Percentiles rank a stretch among this genome's conserved stretches.
Conservation (phyloP, 53 echinoderm and acorn worm genomes). For the Antedon mediterranea region DNA sequence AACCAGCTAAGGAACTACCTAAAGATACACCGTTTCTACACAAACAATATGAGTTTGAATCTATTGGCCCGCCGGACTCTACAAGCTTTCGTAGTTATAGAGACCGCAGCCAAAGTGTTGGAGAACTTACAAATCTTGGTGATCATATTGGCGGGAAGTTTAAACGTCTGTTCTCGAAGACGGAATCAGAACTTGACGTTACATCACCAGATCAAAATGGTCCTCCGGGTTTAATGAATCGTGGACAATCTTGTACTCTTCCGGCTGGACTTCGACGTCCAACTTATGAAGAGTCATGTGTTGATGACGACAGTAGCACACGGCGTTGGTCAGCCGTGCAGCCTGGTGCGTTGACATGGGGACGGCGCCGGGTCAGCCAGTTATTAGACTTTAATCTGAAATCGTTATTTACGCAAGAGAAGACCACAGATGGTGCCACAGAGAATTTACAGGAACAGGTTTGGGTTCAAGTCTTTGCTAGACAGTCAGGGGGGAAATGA, state of each 20-base stretch:
- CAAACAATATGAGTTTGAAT: neutral
- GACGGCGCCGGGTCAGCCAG: neutral
- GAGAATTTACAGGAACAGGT: neutral
- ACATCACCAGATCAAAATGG: neutral
- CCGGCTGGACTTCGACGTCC: neutral
- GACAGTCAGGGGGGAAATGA: no score
- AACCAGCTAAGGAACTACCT: neutral
- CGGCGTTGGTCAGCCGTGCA: neutral
- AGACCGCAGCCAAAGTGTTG: neutral
- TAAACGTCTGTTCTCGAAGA: neutral
- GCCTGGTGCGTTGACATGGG: neutral
- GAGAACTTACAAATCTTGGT: neutral
- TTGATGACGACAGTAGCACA: neutral
- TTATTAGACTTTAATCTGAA: neutral
- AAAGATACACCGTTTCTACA: neutral
- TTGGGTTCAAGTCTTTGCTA: neutral
- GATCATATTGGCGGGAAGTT: neutral
- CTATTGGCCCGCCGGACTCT: neutral
- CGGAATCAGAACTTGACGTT: neutral
- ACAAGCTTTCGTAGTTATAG: neutral
- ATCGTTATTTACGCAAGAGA: neutral
- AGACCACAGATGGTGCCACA: neutral
- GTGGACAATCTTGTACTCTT: neutral
- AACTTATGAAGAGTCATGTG: neutral
- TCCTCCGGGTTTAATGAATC: neutral